Conservation (phyloP, 23 tunicate species). For the Ciona savignyi region DNA sequence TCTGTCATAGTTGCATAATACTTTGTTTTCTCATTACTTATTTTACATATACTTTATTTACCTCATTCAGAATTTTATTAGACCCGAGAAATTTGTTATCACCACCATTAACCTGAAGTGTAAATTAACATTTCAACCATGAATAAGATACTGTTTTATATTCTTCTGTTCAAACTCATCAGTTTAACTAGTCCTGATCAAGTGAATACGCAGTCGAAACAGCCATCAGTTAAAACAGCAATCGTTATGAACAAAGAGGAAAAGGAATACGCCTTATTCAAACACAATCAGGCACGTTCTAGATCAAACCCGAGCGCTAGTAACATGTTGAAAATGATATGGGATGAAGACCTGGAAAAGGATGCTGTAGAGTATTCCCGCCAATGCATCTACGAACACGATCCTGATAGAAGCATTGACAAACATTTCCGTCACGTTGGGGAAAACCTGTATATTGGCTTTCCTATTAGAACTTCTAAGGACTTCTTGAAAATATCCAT, state of each 20-base stretch:
- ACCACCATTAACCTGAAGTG: too few relatives aligned
- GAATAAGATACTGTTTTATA: too few relatives aligned
- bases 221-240: neutral
- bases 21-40: too few relatives aligned
- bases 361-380: slow-evolving; percentile 49
- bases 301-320: slow-evolving; percentile 25
- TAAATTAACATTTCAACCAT: too few relatives aligned
- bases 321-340: slow-evolving; percentile 48
- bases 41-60: too few relatives aligned
- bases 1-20: too few relatives aligned
- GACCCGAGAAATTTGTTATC: too few relatives aligned
- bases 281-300: slow-evolving; percentile 43
- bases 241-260: neutral
- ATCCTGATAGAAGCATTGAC: neutral
- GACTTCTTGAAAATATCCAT: slow-evolving; percentile 13
- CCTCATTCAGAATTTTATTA: too few relatives aligned
- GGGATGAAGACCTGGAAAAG: slow-evolving; percentile 44
- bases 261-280: neutral
- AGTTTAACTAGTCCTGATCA: too few relatives aligned
- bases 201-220: too few relatives aligned
- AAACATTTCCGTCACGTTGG: slow-evolving; percentile 7
- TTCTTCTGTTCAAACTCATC: too few relatives aligned
- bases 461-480: neutral
- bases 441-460: slow-evolving; percentile 24
- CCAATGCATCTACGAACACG: slow-evolving; percentile 58